A percentile compares a stretch with the other conserved stretches of the same genome.
These are phyloP conservation scores for Xenopus tropicalis DNA, from an alignment of 2,113 vertebrate species.

Conservation along the genomic window UCB_Xtro_10.0 CM004443.2:101759001-101759500, in stretches of 20 bases:
- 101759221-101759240: conserved; percentile 87
- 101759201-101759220: conserved; percentile 92
- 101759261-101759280: too few species aligned
- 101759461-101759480: too few species aligned
- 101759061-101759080: conserved; percentile 68
- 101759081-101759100: conserved; percentile 89
- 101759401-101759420: too few species aligned
- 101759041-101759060: conserved; percentile 68
- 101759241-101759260: background rate
- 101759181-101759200: conserved; percentile 90
- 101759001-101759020: background rate
- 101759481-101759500: too few species aligned
- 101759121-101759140: conserved; percentile 63
- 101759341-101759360: too few species aligned
- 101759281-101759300: too few species aligned
- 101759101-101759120: conserved; percentile 83
- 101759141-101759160: conserved; percentile 86
- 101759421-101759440: too few species aligned
- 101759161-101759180: conserved; percentile 83
- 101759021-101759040: background rate
- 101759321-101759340: background rate
- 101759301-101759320: background rate
- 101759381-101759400: too few species aligned
- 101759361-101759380: too few species aligned
- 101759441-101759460: too few species aligned